Base-by-base conservation (phyloP, 2,113 vertebrate species). In the Desmodus rotundus region DNA sequence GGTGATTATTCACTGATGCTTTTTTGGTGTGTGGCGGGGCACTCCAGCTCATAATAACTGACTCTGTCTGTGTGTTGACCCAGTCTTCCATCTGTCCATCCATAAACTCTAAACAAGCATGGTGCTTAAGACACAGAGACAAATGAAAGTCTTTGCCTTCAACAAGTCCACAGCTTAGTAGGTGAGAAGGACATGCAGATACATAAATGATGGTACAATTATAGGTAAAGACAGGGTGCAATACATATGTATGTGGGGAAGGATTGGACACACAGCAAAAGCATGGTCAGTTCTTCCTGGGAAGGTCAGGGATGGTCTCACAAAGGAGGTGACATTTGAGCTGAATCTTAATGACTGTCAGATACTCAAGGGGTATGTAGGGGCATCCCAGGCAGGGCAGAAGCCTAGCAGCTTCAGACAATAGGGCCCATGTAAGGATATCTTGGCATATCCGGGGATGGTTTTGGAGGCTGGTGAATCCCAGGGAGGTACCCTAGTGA, bases 101-200 rank as follows among this genome's bases (percentile, higher is more conserved):
- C 47, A 88, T 33, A 88, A 90, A 89, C 41, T 95, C 77, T 87
- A 43, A 43, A 88, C 8, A 86, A 15, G 22, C 17, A 58, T 84
- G 87, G 12, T 74, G 6, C n/a, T 89, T 80, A 72, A 96, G 80
- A 81, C 70, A 83, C 33, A 81, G 24, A 90, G 56, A 68, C 50
- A 73, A 88, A 45, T 96, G 31, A 67, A 7, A 8, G 43, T 95
- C 54, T 96, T 94, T 78, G 15, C 72, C 54, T 91, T 87, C 70
- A 85, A 22, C 3, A 72, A 63, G 5, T 91, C 92, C 22, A 47
- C 15, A 73, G 58, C 16, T 86, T 92, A 70, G 14, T 56, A 77
- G n/a, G 43, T 5, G 17, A 92, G 9, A 43, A 52, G 5, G 11
- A 78, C 20, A 76, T 68, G 9, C 45, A 88, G 80, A 81, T 84